Evolutionary conservation across 2,797 vertebrate species (phyloP), one percentile per base, ranked within the genome.

Genomic region (Pagetopsis macropterus): DNA sequence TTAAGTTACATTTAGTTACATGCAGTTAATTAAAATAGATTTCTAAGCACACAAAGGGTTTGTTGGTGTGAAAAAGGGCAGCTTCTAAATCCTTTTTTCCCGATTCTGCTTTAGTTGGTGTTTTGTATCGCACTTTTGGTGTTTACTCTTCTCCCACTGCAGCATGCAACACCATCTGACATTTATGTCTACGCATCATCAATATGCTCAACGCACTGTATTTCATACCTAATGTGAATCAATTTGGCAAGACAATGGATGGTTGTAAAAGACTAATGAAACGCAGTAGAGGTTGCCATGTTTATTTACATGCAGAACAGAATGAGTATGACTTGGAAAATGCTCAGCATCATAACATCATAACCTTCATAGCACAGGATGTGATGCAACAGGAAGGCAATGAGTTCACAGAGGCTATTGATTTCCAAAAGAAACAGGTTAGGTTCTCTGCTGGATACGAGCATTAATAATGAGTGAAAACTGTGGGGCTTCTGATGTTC

Each of bases 381-480:
- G 72, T 92, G 92, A 92, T 92, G 91, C 84, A 92, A 93, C 81
- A 87, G 77, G 82, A 90, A 88, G 86, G 90, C 91, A 93, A 92
- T 70, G 55, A 65, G 79, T 86, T 79, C 84, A 83, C 73, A 84
- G 52, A 52, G 50, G 73, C 70, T 82, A 82, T 87, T 89, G 86
- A 87, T 86, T 80, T 85, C 57, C 74, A 81, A 58, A 65, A 73
- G 81, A 89, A 87, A 83, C 75, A 75, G 76, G 71, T 87, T 85
- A 83, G 71, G 27, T 75, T 83, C 76, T 84, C 78, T 85, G 83
- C 84, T 82, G 83, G 84, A 79, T 70, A 55, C 63, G 52, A 41
- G 63, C 77, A 88, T 91, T 78, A 79, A 87, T 87, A 86, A 81
- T 88, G 75, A 87, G 59, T 72, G 37, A 46, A 71, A 48, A 48